These are phyloP conservation scores for Nomada ruficornis DNA, from an alignment of 2,888 invertebrate genomes.

Conservation along the genomic window DNA sequence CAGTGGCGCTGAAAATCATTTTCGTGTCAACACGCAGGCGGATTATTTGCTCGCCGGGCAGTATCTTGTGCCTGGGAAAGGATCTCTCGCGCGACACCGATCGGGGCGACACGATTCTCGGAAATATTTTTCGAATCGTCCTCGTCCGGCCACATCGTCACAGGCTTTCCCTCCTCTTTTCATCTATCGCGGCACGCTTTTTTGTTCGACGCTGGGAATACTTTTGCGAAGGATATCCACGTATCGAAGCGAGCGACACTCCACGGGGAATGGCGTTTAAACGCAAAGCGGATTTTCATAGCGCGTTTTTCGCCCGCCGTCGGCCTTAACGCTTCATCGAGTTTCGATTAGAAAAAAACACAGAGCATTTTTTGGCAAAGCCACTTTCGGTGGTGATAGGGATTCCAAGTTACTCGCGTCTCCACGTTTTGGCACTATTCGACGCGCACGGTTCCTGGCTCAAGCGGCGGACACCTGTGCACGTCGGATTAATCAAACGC, in stretches of 20 bases:
- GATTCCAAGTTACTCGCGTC: constrained; percentile 30
- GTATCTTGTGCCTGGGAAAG: neutral
- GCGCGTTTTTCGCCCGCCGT: constrained; percentile 49
- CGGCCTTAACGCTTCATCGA: constrained; percentile 50
- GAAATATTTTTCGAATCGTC: constrained; percentile 29
- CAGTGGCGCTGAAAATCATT: constrained; percentile 34
- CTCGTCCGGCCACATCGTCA: constrained; percentile 53
- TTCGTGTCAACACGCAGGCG: constrained; percentile 39
- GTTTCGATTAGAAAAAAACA: constrained; percentile 58
- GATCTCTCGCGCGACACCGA: neutral
- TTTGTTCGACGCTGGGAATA: constrained; percentile 3
- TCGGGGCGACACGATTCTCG: constrained; percentile 14
- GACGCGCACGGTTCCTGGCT: neutral
- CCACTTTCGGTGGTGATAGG: constrained; percentile 20
- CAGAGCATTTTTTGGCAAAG: constrained; percentile 28
- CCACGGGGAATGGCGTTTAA: constrained; percentile 30
- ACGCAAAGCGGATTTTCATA: constrained; percentile 62
- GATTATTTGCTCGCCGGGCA: constrained; percentile 39
- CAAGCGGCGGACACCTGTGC: neutral
- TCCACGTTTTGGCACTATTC: neutral
- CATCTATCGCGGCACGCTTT: neutral
- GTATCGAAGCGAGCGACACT: constrained; percentile 45
- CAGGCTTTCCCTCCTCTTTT: constrained; percentile 36
- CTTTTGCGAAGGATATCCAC: constrained; percentile 43
- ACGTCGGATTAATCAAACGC: neutral